Conservation (phyloP, 2,888 invertebrate species). For the Phaedon cochleariae region DNA sequence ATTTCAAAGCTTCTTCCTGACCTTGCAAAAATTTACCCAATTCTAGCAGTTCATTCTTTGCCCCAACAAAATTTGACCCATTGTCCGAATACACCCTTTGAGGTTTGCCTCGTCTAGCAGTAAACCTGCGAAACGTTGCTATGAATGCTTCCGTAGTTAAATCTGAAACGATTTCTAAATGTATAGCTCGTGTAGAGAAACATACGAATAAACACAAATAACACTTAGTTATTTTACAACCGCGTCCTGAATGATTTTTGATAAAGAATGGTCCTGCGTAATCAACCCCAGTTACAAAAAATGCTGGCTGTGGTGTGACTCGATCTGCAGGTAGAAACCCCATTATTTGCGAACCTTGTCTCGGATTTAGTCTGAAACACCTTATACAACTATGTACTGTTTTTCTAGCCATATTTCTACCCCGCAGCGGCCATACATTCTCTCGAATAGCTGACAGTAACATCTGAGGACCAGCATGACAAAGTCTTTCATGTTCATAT, state of each 20-base stretch:
- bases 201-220: constrained; percentile 8
- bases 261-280: constrained; percentile 2
- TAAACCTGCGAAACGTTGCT: constrained; percentile 7
- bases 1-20: not conserved
- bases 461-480: constrained; percentile 6
- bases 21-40: not conserved
- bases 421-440: constrained; percentile 4
- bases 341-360: constrained; percentile 11
- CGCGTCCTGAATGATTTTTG: not conserved
- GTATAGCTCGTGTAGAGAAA: not conserved
- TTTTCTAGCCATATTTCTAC: constrained; percentile 10
- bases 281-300: not conserved
- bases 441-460: constrained; percentile 14
- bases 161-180: constrained; percentile 3
- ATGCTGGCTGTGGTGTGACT: not conserved
- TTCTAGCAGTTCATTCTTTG: constrained; percentile 3
- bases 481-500: constrained; percentile 5
- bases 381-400: constrained; percentile 1
- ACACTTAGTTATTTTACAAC: not conserved
- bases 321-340: not conserved
- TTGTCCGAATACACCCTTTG: constrained; percentile 20
- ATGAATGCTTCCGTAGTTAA: constrained; percentile 10
- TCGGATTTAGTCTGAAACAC: constrained; percentile 14
- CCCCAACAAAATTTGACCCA: constrained; percentile 23
- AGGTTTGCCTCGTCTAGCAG: constrained; percentile 8